Conservation (phyloP, 2,113 vertebrate species). For the Phrynosoma blainvillii region DNA sequence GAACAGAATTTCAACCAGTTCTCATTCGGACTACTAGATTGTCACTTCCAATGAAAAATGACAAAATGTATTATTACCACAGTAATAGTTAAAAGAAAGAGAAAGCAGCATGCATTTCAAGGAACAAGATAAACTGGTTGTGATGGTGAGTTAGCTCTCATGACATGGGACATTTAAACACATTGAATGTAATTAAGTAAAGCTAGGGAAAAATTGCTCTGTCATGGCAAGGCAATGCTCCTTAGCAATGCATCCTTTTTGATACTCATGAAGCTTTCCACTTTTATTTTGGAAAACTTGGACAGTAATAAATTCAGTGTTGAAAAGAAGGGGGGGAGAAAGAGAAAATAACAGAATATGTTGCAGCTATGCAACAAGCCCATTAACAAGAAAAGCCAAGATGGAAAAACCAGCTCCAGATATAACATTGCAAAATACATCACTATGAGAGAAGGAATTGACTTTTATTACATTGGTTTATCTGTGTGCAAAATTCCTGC, state of each 20-base stretch:
- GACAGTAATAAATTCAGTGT: slow-evolving; percentile 24
- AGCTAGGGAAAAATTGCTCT: slow-evolving; percentile 30
- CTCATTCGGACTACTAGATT: too few relatives aligned
- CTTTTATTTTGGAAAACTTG: background rate
- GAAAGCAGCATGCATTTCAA: slow-evolving; percentile 23
- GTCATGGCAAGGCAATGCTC: slow-evolving; percentile 34
- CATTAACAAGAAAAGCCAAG: slow-evolving; percentile 27
- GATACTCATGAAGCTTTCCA: slow-evolving; percentile 19
- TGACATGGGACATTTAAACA: slow-evolving; percentile 45
- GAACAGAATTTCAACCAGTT: too few relatives aligned
- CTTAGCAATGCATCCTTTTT: slow-evolving; percentile 44
- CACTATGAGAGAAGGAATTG: slow-evolving; percentile 18
- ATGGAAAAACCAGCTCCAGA: slow-evolving; percentile 17
- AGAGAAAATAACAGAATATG: slow-evolving; percentile 21
- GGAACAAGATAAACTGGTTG: slow-evolving; percentile 43
- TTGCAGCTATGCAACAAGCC: slow-evolving; percentile 7
- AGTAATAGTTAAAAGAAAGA: too few relatives aligned
- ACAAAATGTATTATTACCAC: too few relatives aligned
- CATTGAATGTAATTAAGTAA: slow-evolving; percentile 48
- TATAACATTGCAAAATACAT: slow-evolving; percentile 15
- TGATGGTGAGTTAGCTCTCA: slow-evolving; percentile 34
- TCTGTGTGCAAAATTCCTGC: slow-evolving; percentile 13
- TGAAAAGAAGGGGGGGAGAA: slow-evolving; percentile 7
- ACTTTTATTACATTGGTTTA: slow-evolving; percentile 14
- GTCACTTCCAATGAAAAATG: too few relatives aligned